A percentile compares a stretch with the other conserved stretches of the same genome.
Conservation (phyloP, 2,113 vertebrate species). For the Spilogale gracilis region DNA sequence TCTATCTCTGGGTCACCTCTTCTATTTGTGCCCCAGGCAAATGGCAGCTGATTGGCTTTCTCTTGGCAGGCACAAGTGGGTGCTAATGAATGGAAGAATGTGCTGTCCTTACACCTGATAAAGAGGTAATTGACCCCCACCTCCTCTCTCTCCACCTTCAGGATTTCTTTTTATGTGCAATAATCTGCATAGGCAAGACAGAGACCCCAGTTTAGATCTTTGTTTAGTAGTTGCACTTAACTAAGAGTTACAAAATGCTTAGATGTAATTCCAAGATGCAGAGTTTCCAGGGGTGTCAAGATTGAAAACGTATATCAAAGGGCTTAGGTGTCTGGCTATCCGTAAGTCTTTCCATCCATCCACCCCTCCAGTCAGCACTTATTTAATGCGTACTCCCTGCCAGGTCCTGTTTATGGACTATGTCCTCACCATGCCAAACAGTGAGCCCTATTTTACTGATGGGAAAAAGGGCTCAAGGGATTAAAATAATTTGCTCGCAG, state of each 20-base stretch:
- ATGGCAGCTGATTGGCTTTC: conserved; percentile 59
- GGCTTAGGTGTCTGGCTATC: background rate
- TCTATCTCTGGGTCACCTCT: background rate
- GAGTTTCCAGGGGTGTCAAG: background rate
- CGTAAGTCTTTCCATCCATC: background rate
- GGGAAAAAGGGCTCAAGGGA: background rate
- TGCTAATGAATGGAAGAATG: conserved; percentile 78
- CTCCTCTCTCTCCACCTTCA: background rate
- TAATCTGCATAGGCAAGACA: background rate
- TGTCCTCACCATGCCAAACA: background rate
- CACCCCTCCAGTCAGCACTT: background rate
- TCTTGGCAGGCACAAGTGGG: conserved; percentile 77
- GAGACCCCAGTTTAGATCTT: background rate
- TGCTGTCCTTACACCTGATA: conserved; percentile 75
- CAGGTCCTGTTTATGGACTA: background rate
- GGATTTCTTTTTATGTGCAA: conserved; percentile 40
- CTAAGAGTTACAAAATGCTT: conserved; percentile 43
- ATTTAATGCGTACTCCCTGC: background rate
- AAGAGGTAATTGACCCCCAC: conserved; percentile 45
- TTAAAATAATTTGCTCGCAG: background rate
- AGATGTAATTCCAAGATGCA: background rate
- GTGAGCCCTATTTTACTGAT: background rate
- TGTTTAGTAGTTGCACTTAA: conserved; percentile 21
- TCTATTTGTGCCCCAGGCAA: conserved; percentile 25
- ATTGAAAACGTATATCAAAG: background rate